Base-by-base conservation (phyloP, 2,888 invertebrate genomes). In the Drosophila prostipennis region DNA sequence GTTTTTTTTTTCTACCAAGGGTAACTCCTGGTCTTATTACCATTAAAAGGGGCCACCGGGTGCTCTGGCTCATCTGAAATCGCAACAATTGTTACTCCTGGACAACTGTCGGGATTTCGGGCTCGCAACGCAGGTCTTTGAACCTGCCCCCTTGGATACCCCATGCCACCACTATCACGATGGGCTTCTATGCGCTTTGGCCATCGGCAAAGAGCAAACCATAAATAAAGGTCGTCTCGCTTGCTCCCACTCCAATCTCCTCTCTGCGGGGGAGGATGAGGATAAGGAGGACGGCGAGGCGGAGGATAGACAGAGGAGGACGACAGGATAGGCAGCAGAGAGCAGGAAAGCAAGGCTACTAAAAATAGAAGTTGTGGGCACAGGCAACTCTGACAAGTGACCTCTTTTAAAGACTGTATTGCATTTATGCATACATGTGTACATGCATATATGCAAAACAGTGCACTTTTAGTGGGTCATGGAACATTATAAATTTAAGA, bases 221-320 rank as follows among this genome's bases (percentile, higher is more conserved):
- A 39, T 61, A 61, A 46, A 58, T 61, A 61, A 61, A 58, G 59
- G 60, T 61, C 23, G 45, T 54, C 55, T 58, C 57, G 54, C 55
- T 54, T 40, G 40, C 54, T 14, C 55, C 57, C 54, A 58, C 57
- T 53, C 39, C 11, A 34, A 11, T 34, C 34, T 29, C 7, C 14
- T 10, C 39, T 32, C n/a, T 16, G 29, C 14, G 11, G 10, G 37
- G 59, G 39, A 37, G 59, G 36, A 39, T 13, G 36, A 37, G 10
- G 14, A 46, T 11, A 8, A 14, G 10, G 11, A 45, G 26, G 26
- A 45, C 13, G 8, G 11, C 6, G 37, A n/a, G n/a, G 23, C n/a
- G n/a, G 45, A n/a, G 57, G 57, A 60, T 11, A 11, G 57, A 37
- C 26, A 29, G 29, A 29, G 29, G 7, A 29, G 57, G 57, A 60